Evolutionary conservation across 53 echinoderm and acorn worm species (phyloP).

Genomic region (Stichopus horrens): DNA sequence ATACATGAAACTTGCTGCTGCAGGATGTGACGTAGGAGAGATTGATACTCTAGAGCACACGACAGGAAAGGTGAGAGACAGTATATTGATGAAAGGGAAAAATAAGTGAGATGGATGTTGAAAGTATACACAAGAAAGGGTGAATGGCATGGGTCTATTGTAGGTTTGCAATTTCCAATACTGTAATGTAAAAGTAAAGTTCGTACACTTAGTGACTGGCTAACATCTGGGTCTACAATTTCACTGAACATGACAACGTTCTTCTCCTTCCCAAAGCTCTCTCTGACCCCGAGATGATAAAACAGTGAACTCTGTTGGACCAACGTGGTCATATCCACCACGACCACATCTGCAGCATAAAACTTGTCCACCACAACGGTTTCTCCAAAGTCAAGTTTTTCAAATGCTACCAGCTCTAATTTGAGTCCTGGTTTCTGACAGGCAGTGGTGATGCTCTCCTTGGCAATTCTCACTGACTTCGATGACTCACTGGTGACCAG

Average conservation of each 20-base stretch:
- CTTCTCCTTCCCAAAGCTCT: conserved; percentile 91
- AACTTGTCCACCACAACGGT: conserved; percentile 87
- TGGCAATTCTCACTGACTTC: conserved; percentile 30
- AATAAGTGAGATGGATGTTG: not conserved
- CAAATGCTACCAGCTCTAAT: conserved; percentile 66
- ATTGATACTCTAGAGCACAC: not conserved
- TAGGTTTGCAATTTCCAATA: not conserved
- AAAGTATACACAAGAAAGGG: not conserved
- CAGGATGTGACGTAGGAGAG: too few species aligned
- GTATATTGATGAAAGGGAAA: not conserved
- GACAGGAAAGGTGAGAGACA: not conserved
- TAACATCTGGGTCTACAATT: conserved; percentile 70
- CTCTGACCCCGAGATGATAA: conserved; percentile 95
- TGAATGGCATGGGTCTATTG: not conserved
- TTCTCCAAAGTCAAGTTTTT: conserved; percentile 96
- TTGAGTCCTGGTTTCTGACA: conserved; percentile 30
- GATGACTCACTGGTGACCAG: conserved; percentile 4
- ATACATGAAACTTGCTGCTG: not conserved
- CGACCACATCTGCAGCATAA: conserved; percentile 87
- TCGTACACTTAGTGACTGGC: conserved; percentile 75
- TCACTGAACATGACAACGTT: conserved; percentile 89
- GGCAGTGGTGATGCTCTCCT: conserved; percentile 31
- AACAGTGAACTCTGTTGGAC: conserved; percentile 86
- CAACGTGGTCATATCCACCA: conserved; percentile 85
- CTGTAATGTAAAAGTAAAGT: not conserved